Percentiles rank a stretch among this genome's conserved stretches.
These are phyloP conservation scores for Leucoraja ocellata DNA, from an alignment of 2,797 vertebrate genomes.

Conservation along the genomic window DNA sequence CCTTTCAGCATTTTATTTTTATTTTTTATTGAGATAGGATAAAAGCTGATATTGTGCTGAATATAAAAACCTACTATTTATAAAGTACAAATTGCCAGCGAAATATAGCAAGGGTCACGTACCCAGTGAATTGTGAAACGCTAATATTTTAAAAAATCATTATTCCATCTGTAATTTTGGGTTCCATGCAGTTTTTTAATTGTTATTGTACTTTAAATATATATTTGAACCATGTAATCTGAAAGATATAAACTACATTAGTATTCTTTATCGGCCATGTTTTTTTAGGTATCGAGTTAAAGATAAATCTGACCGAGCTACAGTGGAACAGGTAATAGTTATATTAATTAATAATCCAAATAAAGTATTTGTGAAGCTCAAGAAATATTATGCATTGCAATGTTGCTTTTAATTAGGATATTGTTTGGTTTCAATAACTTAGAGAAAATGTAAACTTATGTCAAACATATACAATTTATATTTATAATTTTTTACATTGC, in stretches of 20 bases:
- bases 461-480: neutral
- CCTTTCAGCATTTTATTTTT: neutral
- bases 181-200: neutral
- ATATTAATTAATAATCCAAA: neutral
- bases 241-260: neutral
- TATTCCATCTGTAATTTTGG: neutral
- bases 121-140: neutral
- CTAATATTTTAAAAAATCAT: neutral
- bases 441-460: neutral
- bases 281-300: conserved; percentile 78
- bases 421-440: neutral
- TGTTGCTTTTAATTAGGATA: neutral
- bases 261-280: neutral
- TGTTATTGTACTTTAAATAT: neutral
- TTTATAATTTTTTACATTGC: neutral
- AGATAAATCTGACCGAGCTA: conserved; percentile 92
- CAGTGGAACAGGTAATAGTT: conserved; percentile 78
- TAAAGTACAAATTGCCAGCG: neutral
- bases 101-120: too few relatives aligned
- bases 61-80: neutral
- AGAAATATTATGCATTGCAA: neutral
- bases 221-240: neutral
- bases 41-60: neutral
- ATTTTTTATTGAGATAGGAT: neutral
- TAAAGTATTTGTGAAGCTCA: neutral